phyloP scores from a whole-genome alignment of 2,797 vertebrate genomes.

The Eupleurogrammus muticus region DNA sequence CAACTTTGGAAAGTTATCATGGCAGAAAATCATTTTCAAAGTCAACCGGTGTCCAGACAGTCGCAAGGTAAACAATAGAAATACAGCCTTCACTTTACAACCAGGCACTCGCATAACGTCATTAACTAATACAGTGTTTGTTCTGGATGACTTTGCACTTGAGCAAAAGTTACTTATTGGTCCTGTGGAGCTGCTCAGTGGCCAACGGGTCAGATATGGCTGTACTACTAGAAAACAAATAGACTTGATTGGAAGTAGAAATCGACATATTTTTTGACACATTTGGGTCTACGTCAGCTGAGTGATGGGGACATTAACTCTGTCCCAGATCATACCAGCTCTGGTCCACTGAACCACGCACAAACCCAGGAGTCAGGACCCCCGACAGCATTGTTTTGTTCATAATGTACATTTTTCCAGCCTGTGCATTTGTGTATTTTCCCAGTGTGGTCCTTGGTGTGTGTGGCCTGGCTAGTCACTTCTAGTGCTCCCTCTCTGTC shows the following conservation, averaged over 20 bases:
- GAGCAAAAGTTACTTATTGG: neutral
- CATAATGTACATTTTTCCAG: conserved; percentile 56
- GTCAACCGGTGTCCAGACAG: neutral
- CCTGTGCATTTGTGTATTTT: conserved; percentile 51
- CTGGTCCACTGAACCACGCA: conserved; percentile 59
- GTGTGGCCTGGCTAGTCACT: conserved; percentile 53
- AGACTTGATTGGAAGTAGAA: conserved; percentile 12
- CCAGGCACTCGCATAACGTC: neutral
- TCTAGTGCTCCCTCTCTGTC: conserved; percentile 11
- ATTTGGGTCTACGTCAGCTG: conserved; percentile 39
- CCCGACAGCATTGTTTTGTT: conserved; percentile 56
- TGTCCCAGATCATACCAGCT: conserved; percentile 58
- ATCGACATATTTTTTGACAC: conserved; percentile 23
- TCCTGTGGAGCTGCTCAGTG: conserved; percentile 1
- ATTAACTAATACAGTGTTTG: too few species aligned
- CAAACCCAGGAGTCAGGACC: conserved; percentile 49
- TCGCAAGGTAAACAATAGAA: neutral
- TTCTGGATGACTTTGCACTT: too few species aligned
- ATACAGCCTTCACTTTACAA: neutral
- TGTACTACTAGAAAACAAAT: conserved; percentile 19
- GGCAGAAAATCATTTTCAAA: neutral
- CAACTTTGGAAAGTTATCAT: neutral
- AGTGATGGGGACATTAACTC: conserved; percentile 57
- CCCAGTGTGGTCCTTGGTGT: conserved; percentile 48
- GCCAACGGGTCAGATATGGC: neutral